Conservation (phyloP, 2,888 invertebrate species). For the Leptinotarsa peninsularis region DNA sequence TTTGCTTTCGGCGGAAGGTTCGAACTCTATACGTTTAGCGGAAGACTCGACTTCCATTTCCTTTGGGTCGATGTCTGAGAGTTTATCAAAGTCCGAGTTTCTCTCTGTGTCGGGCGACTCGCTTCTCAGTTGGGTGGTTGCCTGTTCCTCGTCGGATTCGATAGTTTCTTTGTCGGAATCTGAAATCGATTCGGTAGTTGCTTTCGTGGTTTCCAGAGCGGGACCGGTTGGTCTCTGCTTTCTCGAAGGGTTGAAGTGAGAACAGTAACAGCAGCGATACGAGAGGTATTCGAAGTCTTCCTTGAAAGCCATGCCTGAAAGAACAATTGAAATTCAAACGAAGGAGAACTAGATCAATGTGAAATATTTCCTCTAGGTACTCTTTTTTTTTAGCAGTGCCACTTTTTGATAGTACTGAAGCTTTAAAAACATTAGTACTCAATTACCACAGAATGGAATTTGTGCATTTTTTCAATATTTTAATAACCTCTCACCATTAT, state of each 20-base stretch:
- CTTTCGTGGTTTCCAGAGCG: conserved; percentile 61
- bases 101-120: conserved; percentile 50
- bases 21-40: neutral
- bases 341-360: too few relatives aligned
- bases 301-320: conserved; percentile 76
- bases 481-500: conserved; percentile 80
- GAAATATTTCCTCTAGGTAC: too few relatives aligned
- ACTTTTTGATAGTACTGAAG: too few relatives aligned
- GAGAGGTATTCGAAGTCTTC: conserved; percentile 82
- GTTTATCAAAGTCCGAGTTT: conserved; percentile 50
- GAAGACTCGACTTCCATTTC: conserved; percentile 14
- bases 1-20: neutral
- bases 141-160: conserved; percentile 41
- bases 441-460: too few relatives aligned
- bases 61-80: conserved; percentile 48
- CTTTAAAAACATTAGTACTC: too few relatives aligned
- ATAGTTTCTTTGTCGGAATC: conserved; percentile 50
- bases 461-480: neutral
- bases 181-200: conserved; percentile 61
- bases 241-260: conserved; percentile 85
- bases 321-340: too few relatives aligned
- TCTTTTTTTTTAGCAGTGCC: too few relatives aligned
- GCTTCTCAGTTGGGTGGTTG: conserved; percentile 31
- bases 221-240: conserved; percentile 88
- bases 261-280: conserved; percentile 93